phyloP scores from a whole-genome alignment of 2,113 vertebrate species.

The Zosterops lateralis region DNA sequence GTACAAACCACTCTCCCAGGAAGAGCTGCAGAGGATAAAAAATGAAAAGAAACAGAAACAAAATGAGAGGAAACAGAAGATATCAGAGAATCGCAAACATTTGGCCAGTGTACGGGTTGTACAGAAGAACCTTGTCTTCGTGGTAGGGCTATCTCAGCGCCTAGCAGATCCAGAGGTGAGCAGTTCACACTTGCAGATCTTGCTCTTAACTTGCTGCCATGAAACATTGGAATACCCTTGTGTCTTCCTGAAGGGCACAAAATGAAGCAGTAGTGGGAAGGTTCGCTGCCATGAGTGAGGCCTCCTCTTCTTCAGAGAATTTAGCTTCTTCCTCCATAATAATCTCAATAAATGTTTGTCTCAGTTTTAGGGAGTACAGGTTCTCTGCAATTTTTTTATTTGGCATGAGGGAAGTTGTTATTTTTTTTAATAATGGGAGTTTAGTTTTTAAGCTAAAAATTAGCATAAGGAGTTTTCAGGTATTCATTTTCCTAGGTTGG shows the following conservation, averaged over 20 bases:
- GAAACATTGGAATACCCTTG: background rate
- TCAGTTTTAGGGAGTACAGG: background rate
- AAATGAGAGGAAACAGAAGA: slow-evolving; percentile 99
- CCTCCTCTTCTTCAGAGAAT: background rate
- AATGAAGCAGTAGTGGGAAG: background rate
- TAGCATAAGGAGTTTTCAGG: background rate
- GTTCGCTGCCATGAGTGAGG: background rate
- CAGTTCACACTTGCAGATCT: background rate
- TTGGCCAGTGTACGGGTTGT: slow-evolving; percentile 97
- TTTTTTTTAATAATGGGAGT: background rate
- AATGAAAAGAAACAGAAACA: slow-evolving; percentile 99
- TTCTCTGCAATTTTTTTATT: background rate
- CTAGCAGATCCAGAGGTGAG: slow-evolving; percentile 96
- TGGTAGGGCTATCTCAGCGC: slow-evolving; percentile 95
- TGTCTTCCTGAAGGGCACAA: background rate
- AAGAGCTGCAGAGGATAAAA: slow-evolving; percentile 99
- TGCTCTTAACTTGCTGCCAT: background rate
- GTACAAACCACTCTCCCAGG: slow-evolving; percentile 98
- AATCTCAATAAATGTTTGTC: background rate
- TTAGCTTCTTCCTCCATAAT: background rate
- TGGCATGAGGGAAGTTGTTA: background rate
- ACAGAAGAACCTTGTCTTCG: slow-evolving; percentile 98
- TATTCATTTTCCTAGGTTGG: background rate
- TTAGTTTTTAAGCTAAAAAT: background rate
- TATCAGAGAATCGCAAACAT: slow-evolving; percentile 98